A percentile compares a stretch with the other conserved stretches of the same genome.
Evolutionary conservation across 2,797 vertebrate species (phyloP).

Genomic region (Eulemur mongoz): DNA sequence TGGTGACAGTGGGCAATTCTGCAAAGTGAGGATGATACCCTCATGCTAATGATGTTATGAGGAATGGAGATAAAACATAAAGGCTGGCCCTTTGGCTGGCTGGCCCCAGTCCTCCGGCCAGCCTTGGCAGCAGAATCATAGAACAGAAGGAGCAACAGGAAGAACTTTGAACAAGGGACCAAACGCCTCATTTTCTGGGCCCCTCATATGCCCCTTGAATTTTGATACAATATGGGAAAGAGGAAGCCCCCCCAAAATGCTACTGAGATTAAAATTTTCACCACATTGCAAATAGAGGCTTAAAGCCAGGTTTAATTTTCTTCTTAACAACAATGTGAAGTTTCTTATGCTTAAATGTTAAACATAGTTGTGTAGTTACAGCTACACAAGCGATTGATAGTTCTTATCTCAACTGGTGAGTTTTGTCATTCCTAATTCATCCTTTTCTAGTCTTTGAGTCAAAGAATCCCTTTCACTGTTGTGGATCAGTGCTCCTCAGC

Average conservation of each 20-base stretch:
- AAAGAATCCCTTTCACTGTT: not conserved
- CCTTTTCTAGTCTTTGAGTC: not conserved
- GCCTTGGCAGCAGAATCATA: not conserved
- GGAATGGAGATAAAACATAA: not conserved
- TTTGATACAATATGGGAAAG: not conserved
- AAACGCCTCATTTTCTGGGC: not conserved
- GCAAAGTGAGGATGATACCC: not conserved
- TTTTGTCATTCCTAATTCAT: not conserved
- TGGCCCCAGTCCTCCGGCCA: not conserved
- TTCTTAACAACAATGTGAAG: not conserved
- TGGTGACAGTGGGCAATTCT: not conserved
- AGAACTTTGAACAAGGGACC: not conserved
- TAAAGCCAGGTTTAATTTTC: not conserved
- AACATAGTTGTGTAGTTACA: not conserved
- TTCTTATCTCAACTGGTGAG: not conserved
- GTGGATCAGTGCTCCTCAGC: not conserved
- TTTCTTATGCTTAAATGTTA: not conserved
- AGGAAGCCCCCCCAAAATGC: not conserved
- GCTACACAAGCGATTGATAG: not conserved
- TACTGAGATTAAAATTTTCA: not conserved
- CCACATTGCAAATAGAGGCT: not conserved
- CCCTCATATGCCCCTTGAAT: not conserved
- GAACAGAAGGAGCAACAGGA: not conserved
- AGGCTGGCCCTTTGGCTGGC: not conserved
- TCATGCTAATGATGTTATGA: not conserved